Percentiles rank a stretch among this genome's conserved stretches.
Evolutionary conservation across 53 echinoderm and acorn worm species (phyloP).

Genomic region (Apostichopus leukothele): DNA sequence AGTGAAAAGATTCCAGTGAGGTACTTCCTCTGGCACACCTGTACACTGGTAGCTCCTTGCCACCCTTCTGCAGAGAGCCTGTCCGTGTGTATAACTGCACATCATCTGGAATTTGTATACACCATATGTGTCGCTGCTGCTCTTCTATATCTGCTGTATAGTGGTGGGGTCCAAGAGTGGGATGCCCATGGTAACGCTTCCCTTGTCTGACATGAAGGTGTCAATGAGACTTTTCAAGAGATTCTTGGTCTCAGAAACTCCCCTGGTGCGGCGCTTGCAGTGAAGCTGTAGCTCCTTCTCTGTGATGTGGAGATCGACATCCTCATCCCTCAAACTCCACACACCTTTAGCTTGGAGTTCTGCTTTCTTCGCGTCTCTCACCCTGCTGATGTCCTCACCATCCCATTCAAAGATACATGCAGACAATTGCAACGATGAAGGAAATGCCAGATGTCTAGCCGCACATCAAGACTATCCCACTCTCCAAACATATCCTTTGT

Average conservation of each 20-base stretch:
- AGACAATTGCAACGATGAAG: neutral
- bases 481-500: constrained; percentile 52
- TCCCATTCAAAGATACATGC: constrained; percentile 60
- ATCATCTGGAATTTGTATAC: constrained; percentile 58
- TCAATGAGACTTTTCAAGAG: constrained; percentile 58
- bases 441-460: constrained; percentile 62
- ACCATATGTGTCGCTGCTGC: constrained; percentile 60
- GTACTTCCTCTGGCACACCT: constrained; percentile 63
- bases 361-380: constrained; percentile 12
- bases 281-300: constrained; percentile 51
- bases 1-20: constrained; percentile 65
- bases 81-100: neutral
- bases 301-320: constrained; percentile 17
- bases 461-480: constrained; percentile 60
- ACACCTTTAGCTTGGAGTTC: neutral
- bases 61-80: constrained; percentile 29
- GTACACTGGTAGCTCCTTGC: constrained; percentile 56
- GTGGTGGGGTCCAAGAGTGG: constrained; percentile 56
- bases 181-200: constrained; percentile 66
- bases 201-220: constrained; percentile 54
- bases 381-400: constrained; percentile 43
- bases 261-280: constrained; percentile 34
- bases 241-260: constrained; percentile 49
- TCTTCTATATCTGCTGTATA: constrained; percentile 49
- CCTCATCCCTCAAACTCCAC: constrained; percentile 15